Evolutionary conservation across 2,113 vertebrate genomes (phyloP).

Genomic region (Takifugu bimaculatus): DNA sequence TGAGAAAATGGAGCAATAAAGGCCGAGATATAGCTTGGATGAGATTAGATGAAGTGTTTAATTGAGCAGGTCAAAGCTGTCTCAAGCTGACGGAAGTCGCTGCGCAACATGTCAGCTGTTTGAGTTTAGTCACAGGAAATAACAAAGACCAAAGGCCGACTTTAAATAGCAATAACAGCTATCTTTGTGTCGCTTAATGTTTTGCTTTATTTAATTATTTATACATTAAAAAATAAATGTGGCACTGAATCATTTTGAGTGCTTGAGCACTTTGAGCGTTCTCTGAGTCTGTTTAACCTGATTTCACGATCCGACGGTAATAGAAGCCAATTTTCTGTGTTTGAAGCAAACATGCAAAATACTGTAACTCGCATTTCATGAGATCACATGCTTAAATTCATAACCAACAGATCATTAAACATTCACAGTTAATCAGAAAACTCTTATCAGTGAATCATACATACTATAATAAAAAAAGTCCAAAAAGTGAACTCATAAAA

Average conservation of each 20-base stretch:
- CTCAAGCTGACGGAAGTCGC: slow-evolving; percentile 41
- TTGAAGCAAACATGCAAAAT: too few species aligned
- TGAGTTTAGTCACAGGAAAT: slow-evolving; percentile 54
- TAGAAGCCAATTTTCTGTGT: too few species aligned
- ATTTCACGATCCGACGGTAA: too few species aligned
- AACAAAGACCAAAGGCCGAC: slow-evolving; percentile 50
- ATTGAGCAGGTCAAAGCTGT: slow-evolving; percentile 35
- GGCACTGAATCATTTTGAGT: too few species aligned
- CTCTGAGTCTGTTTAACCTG: too few species aligned
- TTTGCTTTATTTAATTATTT: too few species aligned
- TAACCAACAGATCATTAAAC: neutral
- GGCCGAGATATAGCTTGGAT: too few species aligned
- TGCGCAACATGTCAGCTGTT: slow-evolving; percentile 5
- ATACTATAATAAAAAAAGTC: neutral
- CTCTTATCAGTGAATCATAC: neutral
- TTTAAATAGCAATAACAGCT: slow-evolving; percentile 49
- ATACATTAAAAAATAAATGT: too few species aligned
- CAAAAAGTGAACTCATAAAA: slow-evolving; percentile 17
- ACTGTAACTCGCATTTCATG: neutral
- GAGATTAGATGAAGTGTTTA: slow-evolving; percentile 21
- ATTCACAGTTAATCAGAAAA: neutral
- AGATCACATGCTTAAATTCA: too few species aligned
- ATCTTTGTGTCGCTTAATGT: slow-evolving; percentile 22
- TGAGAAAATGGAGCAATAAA: too few species aligned
- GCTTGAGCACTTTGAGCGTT: too few species aligned